These are phyloP conservation scores for Rhizoglyphus robini DNA, from an alignment of 1,140 invertebrate genomes.

Conservation along the genomic window DNA sequence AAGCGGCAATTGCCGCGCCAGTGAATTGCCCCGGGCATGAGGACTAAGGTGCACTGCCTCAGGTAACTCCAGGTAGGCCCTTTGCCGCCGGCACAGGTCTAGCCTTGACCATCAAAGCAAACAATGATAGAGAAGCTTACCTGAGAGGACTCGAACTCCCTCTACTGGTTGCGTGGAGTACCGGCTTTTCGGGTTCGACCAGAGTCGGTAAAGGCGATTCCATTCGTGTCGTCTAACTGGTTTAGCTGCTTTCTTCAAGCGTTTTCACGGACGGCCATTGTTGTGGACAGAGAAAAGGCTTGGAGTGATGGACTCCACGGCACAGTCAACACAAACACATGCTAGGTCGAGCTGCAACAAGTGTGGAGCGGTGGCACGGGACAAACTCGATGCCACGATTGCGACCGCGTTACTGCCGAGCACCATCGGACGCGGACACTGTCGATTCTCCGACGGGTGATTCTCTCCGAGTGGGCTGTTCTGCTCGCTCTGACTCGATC, in stretches of 20 bases:
- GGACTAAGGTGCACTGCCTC: background rate
- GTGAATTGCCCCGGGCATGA: background rate
- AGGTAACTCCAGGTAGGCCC: too few relatives aligned
- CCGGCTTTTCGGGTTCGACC: background rate
- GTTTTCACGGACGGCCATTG: background rate
- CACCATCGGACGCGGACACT: background rate
- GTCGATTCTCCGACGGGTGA: slow-evolving; percentile 6
- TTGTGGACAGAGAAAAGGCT: background rate
- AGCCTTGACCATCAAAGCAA: too few relatives aligned
- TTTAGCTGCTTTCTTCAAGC: background rate
- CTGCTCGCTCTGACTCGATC: background rate
- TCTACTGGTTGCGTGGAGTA: slow-evolving; percentile 1
- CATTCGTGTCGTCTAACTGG: slow-evolving; percentile 9
- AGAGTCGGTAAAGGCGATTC: slow-evolving; percentile 10
- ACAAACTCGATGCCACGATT: background rate
- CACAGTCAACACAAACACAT: background rate
- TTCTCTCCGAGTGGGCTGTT: slow-evolving; percentile 11
- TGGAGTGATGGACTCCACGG: background rate
- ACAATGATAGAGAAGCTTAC: background rate
- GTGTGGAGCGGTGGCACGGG: background rate
- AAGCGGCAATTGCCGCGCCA: background rate
- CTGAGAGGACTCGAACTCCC: slow-evolving; percentile 8
- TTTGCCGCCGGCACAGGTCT: too few relatives aligned
- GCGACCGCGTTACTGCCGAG: background rate
- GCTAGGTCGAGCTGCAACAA: background rate